Conservation (phyloP, 2,113 vertebrate genomes). For the Crypturellus undulatus region DNA sequence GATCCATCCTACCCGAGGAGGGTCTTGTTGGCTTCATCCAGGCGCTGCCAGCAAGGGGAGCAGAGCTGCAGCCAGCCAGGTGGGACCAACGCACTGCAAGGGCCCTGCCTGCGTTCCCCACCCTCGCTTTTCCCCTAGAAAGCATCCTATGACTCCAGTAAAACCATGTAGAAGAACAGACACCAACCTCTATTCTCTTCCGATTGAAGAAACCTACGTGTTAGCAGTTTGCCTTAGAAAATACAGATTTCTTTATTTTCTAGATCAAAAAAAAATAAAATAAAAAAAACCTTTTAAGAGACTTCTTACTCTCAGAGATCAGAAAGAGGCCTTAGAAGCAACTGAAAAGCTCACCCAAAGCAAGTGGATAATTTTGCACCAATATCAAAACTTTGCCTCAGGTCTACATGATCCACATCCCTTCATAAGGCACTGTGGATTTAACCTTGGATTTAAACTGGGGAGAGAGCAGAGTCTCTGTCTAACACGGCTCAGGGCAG, state of each 20-base stretch:
- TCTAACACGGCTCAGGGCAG: not conserved
- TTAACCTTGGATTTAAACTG: not conserved
- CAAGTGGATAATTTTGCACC: not conserved
- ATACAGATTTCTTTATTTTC: not conserved
- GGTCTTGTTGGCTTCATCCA: too few species aligned
- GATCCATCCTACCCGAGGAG: not conserved
- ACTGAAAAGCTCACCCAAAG: not conserved
- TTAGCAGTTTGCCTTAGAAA: not conserved
- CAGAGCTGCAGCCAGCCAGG: not conserved
- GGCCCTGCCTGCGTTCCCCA: not conserved
- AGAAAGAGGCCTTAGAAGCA: not conserved
- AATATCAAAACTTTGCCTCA: not conserved
- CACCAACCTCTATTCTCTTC: not conserved
- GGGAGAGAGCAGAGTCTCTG: not conserved
- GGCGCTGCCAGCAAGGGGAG: not conserved
- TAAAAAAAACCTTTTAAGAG: not conserved
- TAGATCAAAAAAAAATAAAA: not conserved
- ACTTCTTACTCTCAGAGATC: not conserved
- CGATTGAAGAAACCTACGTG: not conserved
- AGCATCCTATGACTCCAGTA: too few species aligned
- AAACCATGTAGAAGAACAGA: not conserved
- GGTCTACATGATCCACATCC: not conserved
- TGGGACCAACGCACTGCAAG: not conserved
- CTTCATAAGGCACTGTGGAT: not conserved
- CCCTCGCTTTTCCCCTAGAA: not conserved